Percentiles rank a stretch among this genome's conserved stretches.
Conservation (phyloP, 2,113 vertebrate species). For the Miniopterus natalensis region DNA sequence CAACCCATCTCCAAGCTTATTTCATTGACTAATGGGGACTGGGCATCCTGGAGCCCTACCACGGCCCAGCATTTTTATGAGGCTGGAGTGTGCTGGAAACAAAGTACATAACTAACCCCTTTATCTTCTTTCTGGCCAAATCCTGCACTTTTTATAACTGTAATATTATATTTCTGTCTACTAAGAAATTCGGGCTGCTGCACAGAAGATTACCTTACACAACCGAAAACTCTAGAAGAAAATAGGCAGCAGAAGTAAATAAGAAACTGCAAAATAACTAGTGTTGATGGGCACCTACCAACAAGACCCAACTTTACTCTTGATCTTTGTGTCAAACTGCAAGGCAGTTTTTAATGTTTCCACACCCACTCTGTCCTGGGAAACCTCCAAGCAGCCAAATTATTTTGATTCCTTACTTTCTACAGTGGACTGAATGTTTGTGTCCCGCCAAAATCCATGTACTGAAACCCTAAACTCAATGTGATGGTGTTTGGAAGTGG, state of each 20-base stretch:
- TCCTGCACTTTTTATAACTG: background rate
- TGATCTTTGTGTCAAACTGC: background rate
- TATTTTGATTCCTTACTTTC: background rate
- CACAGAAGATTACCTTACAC: background rate
- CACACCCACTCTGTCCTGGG: background rate
- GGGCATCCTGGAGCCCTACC: background rate
- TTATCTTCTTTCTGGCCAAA: slow-evolving; percentile 44
- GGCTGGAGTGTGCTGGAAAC: background rate
- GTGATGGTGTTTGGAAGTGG: background rate
- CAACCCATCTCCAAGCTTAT: background rate
- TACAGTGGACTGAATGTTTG: background rate
- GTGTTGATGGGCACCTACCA: background rate
- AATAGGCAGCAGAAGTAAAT: background rate
- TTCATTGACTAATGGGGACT: background rate
- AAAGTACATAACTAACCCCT: background rate
- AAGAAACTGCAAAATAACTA: background rate
- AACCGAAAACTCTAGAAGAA: background rate
- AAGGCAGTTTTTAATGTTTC: background rate
- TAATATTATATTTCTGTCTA: slow-evolving; percentile 25
- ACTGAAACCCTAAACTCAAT: background rate
- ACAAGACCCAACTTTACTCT: rapidly evolving
- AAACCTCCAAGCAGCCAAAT: background rate
- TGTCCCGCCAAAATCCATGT: background rate
- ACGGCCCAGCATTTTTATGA: background rate
- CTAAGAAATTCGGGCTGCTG: background rate